These are phyloP conservation scores for Chloroceryle amazona DNA, from an alignment of 2,797 vertebrate species.

Conservation along the genomic window DNA sequence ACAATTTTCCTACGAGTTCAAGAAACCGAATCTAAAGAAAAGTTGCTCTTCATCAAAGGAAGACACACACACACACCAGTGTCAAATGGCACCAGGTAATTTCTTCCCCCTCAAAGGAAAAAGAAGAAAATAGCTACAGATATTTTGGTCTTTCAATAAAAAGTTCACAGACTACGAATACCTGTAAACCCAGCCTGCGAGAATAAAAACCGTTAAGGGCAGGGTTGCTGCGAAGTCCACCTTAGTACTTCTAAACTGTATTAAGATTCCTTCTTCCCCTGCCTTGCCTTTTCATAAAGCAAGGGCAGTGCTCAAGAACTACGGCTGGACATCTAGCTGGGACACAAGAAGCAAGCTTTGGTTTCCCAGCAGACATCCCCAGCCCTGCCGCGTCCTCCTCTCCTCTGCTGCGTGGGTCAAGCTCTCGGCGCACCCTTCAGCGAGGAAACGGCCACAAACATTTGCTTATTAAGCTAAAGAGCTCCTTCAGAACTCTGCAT, in stretches of 20 bases:
- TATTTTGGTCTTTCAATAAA: constrained; percentile 57
- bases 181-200: not conserved
- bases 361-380: not conserved
- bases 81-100: constrained; percentile 5
- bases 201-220: constrained; percentile 36
- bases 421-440: not conserved
- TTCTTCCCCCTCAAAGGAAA: not conserved
- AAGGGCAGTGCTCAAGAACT: not conserved
- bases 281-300: not conserved
- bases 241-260: not conserved
- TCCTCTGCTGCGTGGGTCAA: not conserved
- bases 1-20: not conserved
- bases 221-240: not conserved
- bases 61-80: not conserved
- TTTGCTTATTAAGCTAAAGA: not conserved
- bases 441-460: not conserved
- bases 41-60: constrained; percentile 23
- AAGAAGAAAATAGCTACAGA: constrained; percentile 14
- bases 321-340: not conserved
- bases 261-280: not conserved
- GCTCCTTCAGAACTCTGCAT: not conserved
- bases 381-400: not conserved
- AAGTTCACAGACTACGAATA: constrained; percentile 24
- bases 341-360: not conserved
- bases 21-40: constrained; percentile 14